Base-by-base conservation (phyloP, 2,113 vertebrate species). In the Cacatua alba region DNA sequence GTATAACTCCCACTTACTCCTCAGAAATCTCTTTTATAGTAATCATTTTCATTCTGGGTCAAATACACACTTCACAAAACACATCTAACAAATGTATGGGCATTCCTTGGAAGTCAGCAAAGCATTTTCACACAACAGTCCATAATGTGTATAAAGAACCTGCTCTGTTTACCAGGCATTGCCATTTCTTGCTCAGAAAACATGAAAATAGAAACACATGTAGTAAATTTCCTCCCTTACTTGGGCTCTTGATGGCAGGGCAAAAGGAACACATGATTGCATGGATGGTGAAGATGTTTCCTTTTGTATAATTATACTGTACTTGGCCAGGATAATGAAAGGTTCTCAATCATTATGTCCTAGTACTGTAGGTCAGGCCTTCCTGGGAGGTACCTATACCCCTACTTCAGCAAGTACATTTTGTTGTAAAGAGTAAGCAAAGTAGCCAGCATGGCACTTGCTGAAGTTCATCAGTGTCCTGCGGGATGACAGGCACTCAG, bases 61-160 rank as follows among this genome's bases (percentile, higher is more conserved):
- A 96, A 85, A 95, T 67, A 88, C 3, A 70, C 46, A 84, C 39
- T 89, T 95, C 3, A 19, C 60, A 75, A 93, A 94, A 91, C 37
- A 81, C 62, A 81, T 65, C 72, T 79, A 86, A 92, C 60, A 86
- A 89, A 95, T 85, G 68, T 71, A 88, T 43, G 65, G 81, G 72
- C 91, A 80, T 79, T 94, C 37, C 81, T 72, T 52, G 2, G 1
- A 86, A 96, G 78, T 84, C 79, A 76, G 74, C 19, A 76, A 82
- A 76, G 69, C 55, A 77, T 91, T 94, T 96, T 85, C 87, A 91
- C 78, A 91, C 70, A 94, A 49, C 75, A 87, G 86, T 46, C 48
- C 57, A 63, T 70, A 94, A 77, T 43, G 72, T 94, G 64, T 55
- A 59, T 43, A 80, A 94, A 93, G 78, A 85, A 76, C 49, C 67